These are phyloP conservation scores for Pterostichus madidus DNA, from an alignment of 2,888 invertebrate species.

Conservation along the genomic window DNA sequence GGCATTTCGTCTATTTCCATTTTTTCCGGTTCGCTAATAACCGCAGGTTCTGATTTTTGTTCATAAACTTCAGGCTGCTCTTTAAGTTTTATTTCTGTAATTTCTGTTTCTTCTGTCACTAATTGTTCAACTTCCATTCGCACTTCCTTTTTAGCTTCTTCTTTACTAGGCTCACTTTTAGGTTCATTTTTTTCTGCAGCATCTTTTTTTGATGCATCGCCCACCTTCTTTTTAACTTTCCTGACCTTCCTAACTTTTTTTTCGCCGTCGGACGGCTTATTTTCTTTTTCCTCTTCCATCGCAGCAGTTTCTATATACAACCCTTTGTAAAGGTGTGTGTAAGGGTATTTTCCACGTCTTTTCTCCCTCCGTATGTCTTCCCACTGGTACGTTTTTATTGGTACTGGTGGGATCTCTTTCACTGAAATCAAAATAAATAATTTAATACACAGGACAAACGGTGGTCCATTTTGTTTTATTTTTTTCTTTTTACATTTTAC, in stretches of 20 bases:
- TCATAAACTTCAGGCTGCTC: constrained; percentile 19
- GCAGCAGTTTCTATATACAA: constrained; percentile 75
- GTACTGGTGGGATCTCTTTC: constrained; percentile 81
- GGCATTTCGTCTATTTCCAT: constrained; percentile 72
- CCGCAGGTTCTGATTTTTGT: neutral
- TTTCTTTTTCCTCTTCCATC: constrained; percentile 60
- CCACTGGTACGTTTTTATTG: constrained; percentile 89
- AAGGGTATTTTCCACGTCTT: constrained; percentile 87
- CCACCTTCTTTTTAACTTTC: constrained; percentile 45
- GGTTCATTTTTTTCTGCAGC: constrained; percentile 1
- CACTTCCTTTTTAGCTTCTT: constrained; percentile 36
- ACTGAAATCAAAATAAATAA: constrained; percentile 70
- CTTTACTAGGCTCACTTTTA: neutral
- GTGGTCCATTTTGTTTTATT: neutral
- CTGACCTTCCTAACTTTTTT: constrained; percentile 54
- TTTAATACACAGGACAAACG: constrained; percentile 22
- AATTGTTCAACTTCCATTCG: constrained; percentile 48
- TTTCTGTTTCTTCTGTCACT: constrained; percentile 51
- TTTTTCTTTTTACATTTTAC: constrained; percentile 29
- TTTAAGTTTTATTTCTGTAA: constrained; percentile 42
- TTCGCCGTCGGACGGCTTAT: constrained; percentile 42
- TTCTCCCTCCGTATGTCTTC: constrained; percentile 87
- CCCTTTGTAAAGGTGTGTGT: constrained; percentile 87
- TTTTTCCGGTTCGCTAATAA: constrained; percentile 12
- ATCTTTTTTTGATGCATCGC: constrained; percentile 21